Evolutionary conservation across 2,113 vertebrate genomes (phyloP), one percentile per base, ranked within the genome.

Genomic region (Sorex araneus): DNA sequence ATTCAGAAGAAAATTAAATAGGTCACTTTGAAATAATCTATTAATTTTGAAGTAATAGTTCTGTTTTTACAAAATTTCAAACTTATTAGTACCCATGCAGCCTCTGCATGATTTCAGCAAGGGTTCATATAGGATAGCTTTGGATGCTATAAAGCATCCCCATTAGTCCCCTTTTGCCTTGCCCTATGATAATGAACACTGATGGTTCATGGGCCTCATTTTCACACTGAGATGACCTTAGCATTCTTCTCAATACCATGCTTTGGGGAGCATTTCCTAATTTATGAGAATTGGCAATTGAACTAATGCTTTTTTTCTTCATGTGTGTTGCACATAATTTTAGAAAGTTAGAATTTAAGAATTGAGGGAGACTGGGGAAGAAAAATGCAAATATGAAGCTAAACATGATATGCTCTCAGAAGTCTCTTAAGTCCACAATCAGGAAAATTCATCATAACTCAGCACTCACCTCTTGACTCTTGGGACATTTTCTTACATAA

Each of bases 1-100:
- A 13, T 11, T 69, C 43, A 40, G 43, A 11, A 78, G 84, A 73
- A 64, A 84, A 11, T 69, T 71, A 40, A 71, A n/a, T 64, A 74
- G 28, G 6, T 9, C 75, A 74, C 47, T 67, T 85, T 67, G 18
- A 84, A 79, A n/a, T 78, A 34, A 84, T 50, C 12, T 66, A 9
- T 73, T 84, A 81, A 77, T 89, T 94, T 91, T 91, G 30, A 92
- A 64, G 43, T 89, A 75, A 67, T 82, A 77, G 8, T 74, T 89
- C 10, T 23, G 19, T 2, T 54, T 91, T 70, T 27, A 0, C 50
- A 30, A 87, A 30, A 75, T 77, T 80, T 81, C 77, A 28, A 70
- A 60, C 69, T 21, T 28, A 64, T 50, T 82, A 47, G 34, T 78
- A 60, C 28, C 13, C 28, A 23, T 63, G 77, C 6, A 78, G 9